Evolutionary conservation across 2,888 invertebrate species (phyloP).

Genomic region (Eristalis pertinax): DNA sequence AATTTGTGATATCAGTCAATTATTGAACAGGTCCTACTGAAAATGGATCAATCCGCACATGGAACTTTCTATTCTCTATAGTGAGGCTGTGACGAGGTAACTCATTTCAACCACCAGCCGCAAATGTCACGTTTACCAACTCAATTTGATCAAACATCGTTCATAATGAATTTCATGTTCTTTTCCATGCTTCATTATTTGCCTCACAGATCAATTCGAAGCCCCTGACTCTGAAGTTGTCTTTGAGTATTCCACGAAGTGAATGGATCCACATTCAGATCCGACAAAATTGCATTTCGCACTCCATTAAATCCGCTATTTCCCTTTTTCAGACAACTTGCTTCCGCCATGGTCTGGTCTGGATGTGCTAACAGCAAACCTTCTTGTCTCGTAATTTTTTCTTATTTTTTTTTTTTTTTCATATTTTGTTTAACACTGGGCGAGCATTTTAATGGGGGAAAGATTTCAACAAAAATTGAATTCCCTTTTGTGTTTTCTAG

Average conservation of each 20-base stretch:
- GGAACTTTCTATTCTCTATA: too few relatives aligned
- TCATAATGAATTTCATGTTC: too few relatives aligned
- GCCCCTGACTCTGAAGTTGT: too few relatives aligned
- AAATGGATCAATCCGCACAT: too few relatives aligned
- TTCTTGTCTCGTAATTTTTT: background rate
- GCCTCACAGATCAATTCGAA: background rate
- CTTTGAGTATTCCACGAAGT: background rate
- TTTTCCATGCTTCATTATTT: too few relatives aligned
- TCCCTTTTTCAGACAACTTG: background rate
- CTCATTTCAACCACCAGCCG: too few relatives aligned
- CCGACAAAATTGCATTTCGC: background rate
- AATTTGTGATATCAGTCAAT: too few relatives aligned
- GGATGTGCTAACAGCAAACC: background rate
- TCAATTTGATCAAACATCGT: too few relatives aligned
- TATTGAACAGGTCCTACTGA: too few relatives aligned
- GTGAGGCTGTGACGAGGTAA: too few relatives aligned
- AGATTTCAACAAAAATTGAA: slow-evolving; percentile 15
- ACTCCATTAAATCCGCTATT: background rate
- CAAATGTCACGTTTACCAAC: too few relatives aligned
- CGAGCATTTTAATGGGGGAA: background rate
- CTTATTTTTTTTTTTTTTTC: background rate
- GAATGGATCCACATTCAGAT: background rate
- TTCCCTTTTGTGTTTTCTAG: slow-evolving; percentile 21
- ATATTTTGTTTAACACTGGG: background rate
- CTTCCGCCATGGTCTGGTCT: background rate